Evolutionary conservation across 2,888 invertebrate species (phyloP), one percentile per base, ranked within the genome.

Genomic region (Drosophila demipolita): DNA sequence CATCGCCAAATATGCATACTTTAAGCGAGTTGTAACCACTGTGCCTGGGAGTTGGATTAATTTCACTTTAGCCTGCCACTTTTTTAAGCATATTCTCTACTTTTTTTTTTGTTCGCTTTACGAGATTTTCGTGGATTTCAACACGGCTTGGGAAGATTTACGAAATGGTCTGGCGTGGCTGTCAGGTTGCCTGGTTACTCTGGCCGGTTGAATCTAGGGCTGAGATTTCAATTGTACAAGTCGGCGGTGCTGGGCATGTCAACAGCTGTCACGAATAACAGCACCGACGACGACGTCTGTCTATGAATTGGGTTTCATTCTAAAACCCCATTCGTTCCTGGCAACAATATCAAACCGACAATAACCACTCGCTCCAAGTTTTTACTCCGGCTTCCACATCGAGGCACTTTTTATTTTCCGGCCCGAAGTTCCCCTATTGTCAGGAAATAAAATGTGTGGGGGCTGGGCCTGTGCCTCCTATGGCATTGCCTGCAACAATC

Each of bases 381-480:
- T 52, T 45, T 7, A 26, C 23, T 3, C 7, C 40, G 48, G 58
- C 29, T 40, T 32, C 35, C 29, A 29, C 6, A 29, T 29, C 0
- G 6, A 29, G 29, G 0, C 29, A 6, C 6, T 29, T 29, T 29
- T 29, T 29, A 29, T 29, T 29, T 29, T 29, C 29, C 29, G 6
- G 29, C 9, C 8, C 8, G 6, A 33, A 17, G 7, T 48, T 54
- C 20, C 1, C 9, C 29, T 26, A n/a, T 35, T 48, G 29, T 71
- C 12, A 7, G 20, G 20, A 40, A 36, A 6, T 20, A 23, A 9
- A 15, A 86, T 86, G 86, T 86, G 86, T 23, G 86, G 86, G 29
- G 86, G 86, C 4, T 87, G 90, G 90, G 90, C 90, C 5, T 87
- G 86, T 66, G 54, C 66, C 3, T 78, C 87, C 9, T 87, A 88